A percentile compares a stretch with the other conserved stretches of the same genome.
phyloP scores from a whole-genome alignment of 2,113 vertebrate species.

The Catharus bicknelli region DNA sequence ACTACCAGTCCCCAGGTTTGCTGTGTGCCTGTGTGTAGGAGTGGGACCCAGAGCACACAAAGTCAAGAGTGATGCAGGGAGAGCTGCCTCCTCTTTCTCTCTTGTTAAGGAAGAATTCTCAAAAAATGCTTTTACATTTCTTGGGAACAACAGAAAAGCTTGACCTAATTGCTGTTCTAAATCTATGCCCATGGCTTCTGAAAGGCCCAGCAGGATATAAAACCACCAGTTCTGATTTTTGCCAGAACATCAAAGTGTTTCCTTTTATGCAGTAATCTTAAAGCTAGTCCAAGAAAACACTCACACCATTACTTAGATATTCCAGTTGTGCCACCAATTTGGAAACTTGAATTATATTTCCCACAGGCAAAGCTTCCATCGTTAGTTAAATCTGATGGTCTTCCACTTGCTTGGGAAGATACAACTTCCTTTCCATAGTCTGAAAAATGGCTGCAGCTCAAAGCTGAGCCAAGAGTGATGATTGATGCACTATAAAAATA shows the following conservation, averaged over 20 bases:
- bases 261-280: constrained; percentile 45
- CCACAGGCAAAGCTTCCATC: not conserved
- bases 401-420: not conserved
- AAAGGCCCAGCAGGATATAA: constrained; percentile 43
- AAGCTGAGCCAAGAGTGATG: not conserved
- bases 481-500: not conserved
- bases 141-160: not conserved
- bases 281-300: constrained; percentile 45
- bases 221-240: constrained; percentile 12
- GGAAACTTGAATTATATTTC: constrained; percentile 49
- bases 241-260: constrained; percentile 49
- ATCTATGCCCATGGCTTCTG: not conserved
- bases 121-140: not conserved
- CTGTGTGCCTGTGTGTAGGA: not conserved
- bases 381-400: not conserved
- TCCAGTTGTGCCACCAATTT: constrained; percentile 52
- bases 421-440: not conserved
- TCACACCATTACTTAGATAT: constrained; percentile 41
- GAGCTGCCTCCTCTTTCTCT: not conserved
- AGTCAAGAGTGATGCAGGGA: rapidly evolving
- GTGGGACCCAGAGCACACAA: rapidly evolving
- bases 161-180: not conserved
- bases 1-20: not conserved
- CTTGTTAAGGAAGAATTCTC: not conserved
- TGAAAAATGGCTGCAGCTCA: not conserved